These are phyloP conservation scores for Tetropium fuscum DNA, from an alignment of 2,888 invertebrate species.

Conservation along the genomic window DNA sequence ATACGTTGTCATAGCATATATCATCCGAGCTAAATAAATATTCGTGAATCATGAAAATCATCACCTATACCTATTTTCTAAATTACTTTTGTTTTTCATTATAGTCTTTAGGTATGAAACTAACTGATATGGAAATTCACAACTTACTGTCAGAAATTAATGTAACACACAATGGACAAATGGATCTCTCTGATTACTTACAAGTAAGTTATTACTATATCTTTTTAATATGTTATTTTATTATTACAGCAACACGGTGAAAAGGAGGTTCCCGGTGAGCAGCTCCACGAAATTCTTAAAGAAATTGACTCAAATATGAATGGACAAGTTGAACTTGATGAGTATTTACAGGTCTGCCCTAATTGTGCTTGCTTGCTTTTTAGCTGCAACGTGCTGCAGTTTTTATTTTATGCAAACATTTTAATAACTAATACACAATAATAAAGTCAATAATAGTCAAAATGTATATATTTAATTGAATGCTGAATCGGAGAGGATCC, in stretches of 20 bases:
- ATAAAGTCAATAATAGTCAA: too few relatives aligned
- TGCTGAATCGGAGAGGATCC: too few relatives aligned
- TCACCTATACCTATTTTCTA: too few relatives aligned
- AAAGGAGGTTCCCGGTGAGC: slow-evolving; percentile 87
- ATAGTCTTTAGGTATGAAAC: slow-evolving; percentile 74
- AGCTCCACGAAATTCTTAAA: slow-evolving; percentile 96
- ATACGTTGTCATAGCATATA: too few relatives aligned
- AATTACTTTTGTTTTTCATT: slow-evolving; percentile 19
- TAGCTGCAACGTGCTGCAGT: neutral
- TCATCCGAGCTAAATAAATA: too few relatives aligned
- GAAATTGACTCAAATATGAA: slow-evolving; percentile 99
- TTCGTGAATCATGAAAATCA: too few relatives aligned
- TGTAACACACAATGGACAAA: slow-evolving; percentile 84
- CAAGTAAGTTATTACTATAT: slow-evolving; percentile 74
- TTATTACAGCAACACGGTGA: slow-evolving; percentile 81
- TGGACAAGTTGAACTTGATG: slow-evolving; percentile 99
- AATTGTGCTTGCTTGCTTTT: slow-evolving; percentile 3
- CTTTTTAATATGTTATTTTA: slow-evolving; percentile 48
- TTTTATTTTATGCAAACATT: slow-evolving; percentile 2
- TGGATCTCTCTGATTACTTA: slow-evolving; percentile 89
- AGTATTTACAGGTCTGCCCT: slow-evolving; percentile 95
- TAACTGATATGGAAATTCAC: slow-evolving; percentile 79
- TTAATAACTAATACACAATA: neutral
- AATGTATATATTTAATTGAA: too few relatives aligned
- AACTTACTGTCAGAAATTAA: slow-evolving; percentile 87